Percentiles rank a stretch among this genome's conserved stretches.
Conservation (phyloP, 2,888 invertebrate species). For the Volucella zonaria region DNA sequence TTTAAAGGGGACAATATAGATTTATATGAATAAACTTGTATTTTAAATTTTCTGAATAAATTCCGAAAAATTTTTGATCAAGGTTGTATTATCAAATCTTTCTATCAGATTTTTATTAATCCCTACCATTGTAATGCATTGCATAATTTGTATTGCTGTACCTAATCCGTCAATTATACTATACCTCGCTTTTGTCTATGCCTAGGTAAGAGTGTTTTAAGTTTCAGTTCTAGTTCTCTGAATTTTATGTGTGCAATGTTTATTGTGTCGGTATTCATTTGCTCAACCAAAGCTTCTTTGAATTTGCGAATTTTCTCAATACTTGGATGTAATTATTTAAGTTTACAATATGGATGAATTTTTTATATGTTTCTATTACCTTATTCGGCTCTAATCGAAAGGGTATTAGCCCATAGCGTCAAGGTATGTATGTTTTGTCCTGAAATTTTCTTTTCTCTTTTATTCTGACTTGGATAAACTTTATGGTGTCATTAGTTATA, state of each 20-base stretch:
- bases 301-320: conserved; percentile 37
- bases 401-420: conserved; percentile 30
- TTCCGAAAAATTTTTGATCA: too few species aligned
- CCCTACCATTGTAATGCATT: conserved; percentile 22
- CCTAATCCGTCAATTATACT: conserved; percentile 32
- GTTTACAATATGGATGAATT: conserved; percentile 19
- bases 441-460: conserved; percentile 26
- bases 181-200: conserved; percentile 27
- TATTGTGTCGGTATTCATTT: conserved; percentile 29
- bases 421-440: conserved; percentile 40
- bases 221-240: conserved; percentile 16
- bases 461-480: conserved; percentile 16
- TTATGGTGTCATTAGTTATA: conserved; percentile 18
- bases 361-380: conserved; percentile 20
- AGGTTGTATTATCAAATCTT: conserved; percentile 43
- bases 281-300: conserved; percentile 2
- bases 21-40: too few species aligned
- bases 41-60: too few species aligned
- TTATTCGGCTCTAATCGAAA: conserved; percentile 30
- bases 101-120: conserved; percentile 45
- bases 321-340: conserved; percentile 23
- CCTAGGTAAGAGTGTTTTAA: conserved; percentile 9
- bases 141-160: conserved; percentile 37
- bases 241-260: conserved; percentile 35
- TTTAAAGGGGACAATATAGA: too few species aligned